Percentiles rank a stretch among this genome's conserved stretches.
Conservation (phyloP, 1,140 invertebrate species). For the Radopholus similis region DNA sequence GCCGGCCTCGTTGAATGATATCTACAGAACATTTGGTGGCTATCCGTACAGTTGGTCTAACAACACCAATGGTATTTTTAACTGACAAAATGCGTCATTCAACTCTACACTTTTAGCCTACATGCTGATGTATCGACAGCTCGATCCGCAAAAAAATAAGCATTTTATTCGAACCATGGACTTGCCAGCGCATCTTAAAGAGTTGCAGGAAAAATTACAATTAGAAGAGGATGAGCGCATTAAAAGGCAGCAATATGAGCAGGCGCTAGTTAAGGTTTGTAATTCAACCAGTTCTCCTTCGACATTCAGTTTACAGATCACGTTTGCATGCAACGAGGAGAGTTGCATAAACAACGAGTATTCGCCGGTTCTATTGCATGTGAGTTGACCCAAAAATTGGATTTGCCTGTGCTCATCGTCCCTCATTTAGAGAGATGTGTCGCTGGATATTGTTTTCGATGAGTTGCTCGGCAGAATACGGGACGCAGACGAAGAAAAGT, state of each 20-base stretch:
- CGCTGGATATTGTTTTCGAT: slow-evolving; percentile 1
- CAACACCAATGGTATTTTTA: slow-evolving; percentile 80
- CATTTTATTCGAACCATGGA: slow-evolving; percentile 34
- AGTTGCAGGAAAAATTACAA: slow-evolving; percentile 67
- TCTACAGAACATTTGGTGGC: slow-evolving; percentile 78
- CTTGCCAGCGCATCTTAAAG: slow-evolving; percentile 38
- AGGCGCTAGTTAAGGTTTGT: neutral
- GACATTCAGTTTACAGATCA: neutral
- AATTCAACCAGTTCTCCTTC: neutral
- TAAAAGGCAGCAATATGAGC: slow-evolving; percentile 62
- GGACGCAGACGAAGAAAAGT: neutral
- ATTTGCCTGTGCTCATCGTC: too few relatives aligned
- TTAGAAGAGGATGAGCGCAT: slow-evolving; percentile 69
- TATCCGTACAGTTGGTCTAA: slow-evolving; percentile 60
- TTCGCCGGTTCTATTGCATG: neutral
- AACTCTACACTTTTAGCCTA: slow-evolving; percentile 72
- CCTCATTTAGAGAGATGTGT: neutral
- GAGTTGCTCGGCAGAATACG: neutral
- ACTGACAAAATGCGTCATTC: slow-evolving; percentile 66
- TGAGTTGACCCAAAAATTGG: too few relatives aligned
- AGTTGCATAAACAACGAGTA: neutral
- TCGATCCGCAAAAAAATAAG: slow-evolving; percentile 38
- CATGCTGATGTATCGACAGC: slow-evolving; percentile 38
- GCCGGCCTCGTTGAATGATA: slow-evolving; percentile 68
- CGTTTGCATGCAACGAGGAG: neutral